Evolutionary conservation across 2,888 invertebrate species (phyloP), one percentile per base, ranked within the genome.

Genomic region (Drosophila greeni): DNA sequence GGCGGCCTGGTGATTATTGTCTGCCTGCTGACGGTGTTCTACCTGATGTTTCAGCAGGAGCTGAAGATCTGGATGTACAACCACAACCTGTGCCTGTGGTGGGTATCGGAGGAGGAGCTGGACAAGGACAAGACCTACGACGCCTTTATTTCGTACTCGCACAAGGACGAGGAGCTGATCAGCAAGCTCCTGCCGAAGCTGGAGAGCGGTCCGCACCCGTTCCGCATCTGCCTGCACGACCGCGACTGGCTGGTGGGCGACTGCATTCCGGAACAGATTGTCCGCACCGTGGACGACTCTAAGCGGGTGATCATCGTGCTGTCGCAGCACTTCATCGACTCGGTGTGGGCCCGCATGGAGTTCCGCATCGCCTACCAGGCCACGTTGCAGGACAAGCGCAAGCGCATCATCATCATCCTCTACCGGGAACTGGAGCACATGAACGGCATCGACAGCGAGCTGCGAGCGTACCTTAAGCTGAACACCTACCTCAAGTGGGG

Each of bases 401-500:
- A 92, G 6, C 90, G 94, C 24, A 91, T 94, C 1, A 92, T 95
- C 24, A 90, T 95, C 6, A 90, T 95, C 9, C 88, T 95, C 5
- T 91, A 92, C 75, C 93, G 93, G n/a, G 93, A 94, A 45, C 90
- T 94, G 16, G 91, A 92, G n/a, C 88, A 91, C 5, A 89, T 89
- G 34, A 90, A 91, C 29, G 89, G 90, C 66, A 89, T 94, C 51
- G 93, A 94, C 78, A 90, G 91, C 1, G 93, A 93, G 72, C 89
- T 94, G 57, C 91, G 92, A 75, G 90, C 92, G 3, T 95, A 95
- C 86, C 88, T 95, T 12, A 91, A 90, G 66, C 92, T 91, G 84
- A 94, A 94, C 86, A 95, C 95, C 0, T 95, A 95, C 85, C 90
- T 95, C 18, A 92, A 93, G 80, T 94, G 94, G 93, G 94, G 92